phyloP scores from a whole-genome alignment of 2,113 vertebrate species.

The Sprattus sprattus region DNA sequence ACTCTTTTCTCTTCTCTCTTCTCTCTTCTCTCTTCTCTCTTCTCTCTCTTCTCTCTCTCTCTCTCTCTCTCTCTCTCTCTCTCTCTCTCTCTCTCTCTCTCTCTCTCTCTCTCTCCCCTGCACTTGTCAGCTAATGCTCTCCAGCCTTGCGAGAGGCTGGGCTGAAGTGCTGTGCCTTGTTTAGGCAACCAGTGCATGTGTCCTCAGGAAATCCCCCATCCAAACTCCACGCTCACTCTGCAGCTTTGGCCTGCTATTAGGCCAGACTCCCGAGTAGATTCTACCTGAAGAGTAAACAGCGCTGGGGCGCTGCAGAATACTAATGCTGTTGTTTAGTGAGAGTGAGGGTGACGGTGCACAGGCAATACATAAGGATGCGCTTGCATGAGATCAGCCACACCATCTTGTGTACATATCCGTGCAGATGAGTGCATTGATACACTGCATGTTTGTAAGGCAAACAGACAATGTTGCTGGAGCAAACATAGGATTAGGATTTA shows the following conservation, averaged over 20 bases:
- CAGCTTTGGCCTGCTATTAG: background rate
- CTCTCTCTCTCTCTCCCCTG: background rate
- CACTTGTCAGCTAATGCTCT: background rate
- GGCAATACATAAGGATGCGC: background rate
- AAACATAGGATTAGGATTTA: background rate
- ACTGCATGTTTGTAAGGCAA: constrained; percentile 4
- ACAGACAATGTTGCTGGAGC: background rate
- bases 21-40: background rate
- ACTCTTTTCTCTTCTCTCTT: background rate
- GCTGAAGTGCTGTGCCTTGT: background rate
- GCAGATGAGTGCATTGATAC: background rate
- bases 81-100: background rate
- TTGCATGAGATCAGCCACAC: background rate
- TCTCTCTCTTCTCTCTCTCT: background rate
- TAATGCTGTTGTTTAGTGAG: background rate
- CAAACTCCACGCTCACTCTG: background rate
- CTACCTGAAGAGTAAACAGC: constrained; percentile 9
- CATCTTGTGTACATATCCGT: background rate
- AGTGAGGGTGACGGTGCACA: background rate
- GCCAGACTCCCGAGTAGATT: background rate
- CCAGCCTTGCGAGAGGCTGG: background rate
- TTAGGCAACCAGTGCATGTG: background rate
- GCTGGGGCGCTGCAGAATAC: background rate
- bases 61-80: background rate
- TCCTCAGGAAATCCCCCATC: background rate